A percentile compares a stretch with the other conserved stretches of the same genome.
Conservation (phyloP, 2,113 vertebrate species). For the Scopus umbretta region DNA sequence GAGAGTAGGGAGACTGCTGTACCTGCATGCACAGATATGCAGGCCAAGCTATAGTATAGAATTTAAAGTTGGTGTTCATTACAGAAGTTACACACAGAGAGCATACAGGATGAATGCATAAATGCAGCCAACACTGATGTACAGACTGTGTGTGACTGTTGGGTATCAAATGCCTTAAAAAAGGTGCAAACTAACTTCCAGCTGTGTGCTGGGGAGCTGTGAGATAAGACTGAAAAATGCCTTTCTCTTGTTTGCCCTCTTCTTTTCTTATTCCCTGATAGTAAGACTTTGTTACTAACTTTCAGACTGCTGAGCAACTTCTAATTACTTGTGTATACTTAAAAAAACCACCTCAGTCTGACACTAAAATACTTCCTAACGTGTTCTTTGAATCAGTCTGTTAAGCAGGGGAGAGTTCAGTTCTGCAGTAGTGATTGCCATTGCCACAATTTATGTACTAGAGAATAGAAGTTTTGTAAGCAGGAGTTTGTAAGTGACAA, state of each 20-base stretch:
- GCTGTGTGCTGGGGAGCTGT: not conserved
- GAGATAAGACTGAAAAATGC: not conserved
- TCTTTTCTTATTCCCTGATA: not conserved
- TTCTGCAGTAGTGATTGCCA: not conserved
- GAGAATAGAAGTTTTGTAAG: not conserved
- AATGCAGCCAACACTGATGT: not conserved
- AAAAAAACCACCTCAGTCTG: not conserved
- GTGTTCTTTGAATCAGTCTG: not conserved
- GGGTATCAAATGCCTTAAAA: not conserved
- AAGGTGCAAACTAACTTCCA: not conserved
- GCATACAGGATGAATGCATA: not conserved
- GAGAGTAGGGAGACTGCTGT: not conserved
- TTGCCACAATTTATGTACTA: not conserved
- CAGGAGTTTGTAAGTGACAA: not conserved
- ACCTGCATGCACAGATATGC: fast-evolving
- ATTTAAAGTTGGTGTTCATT: not conserved
- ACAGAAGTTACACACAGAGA: not conserved
- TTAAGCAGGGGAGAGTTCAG: not conserved
- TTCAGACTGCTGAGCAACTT: not conserved
- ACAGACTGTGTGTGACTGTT: not conserved
- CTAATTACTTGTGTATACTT: not conserved
- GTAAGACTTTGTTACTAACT: not conserved
- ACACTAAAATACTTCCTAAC: not conserved
- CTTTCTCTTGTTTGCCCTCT: not conserved
- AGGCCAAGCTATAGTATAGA: not conserved